Evolutionary conservation across 2,888 invertebrate genomes (phyloP).

Genomic region (Aplocera efformata): DNA sequence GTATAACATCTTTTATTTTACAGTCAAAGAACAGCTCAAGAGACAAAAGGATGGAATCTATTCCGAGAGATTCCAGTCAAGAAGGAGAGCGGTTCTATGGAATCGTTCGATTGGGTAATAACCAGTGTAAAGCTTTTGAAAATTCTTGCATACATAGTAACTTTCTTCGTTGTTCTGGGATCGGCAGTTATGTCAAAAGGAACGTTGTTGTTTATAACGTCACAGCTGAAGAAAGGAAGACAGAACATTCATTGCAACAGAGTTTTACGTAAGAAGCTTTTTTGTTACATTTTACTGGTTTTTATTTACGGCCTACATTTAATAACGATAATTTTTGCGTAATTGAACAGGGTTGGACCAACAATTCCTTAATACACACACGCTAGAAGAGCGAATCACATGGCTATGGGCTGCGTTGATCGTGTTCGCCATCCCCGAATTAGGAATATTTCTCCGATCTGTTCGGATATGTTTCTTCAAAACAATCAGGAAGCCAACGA

Average conservation of each 20-base stretch:
- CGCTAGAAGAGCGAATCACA: conserved; percentile 83
- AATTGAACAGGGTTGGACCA: conserved; percentile 76
- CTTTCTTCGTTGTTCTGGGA: conserved; percentile 83
- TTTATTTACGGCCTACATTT: too few species aligned
- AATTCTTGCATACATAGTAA: conserved; percentile 83
- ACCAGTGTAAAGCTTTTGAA: conserved; percentile 83
- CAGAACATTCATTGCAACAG: conserved; percentile 82
- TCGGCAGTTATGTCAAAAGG: conserved; percentile 87
- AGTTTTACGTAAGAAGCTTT: conserved; percentile 46
- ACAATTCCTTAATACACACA: conserved; percentile 81
- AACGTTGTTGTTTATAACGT: conserved; percentile 86
- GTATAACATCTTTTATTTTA: too few species aligned
- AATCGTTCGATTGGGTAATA: conserved; percentile 81
- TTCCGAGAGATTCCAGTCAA: conserved; percentile 87
- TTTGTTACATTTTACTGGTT: background rate
- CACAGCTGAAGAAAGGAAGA: conserved; percentile 81
- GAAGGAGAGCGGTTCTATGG: conserved; percentile 84
- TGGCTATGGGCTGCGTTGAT: conserved; percentile 92
- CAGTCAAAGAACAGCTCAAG: conserved; percentile 77
- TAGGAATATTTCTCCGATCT: conserved; percentile 86
- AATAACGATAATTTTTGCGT: background rate
- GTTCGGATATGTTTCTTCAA: conserved; percentile 87
- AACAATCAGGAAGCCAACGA: conserved; percentile 79
- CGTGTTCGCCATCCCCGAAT: conserved; percentile 88
- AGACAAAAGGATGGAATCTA: conserved; percentile 87